Evolutionary conservation across 23 tunicate genomes (phyloP).

Genomic region (Diplosoma virens): DNA sequence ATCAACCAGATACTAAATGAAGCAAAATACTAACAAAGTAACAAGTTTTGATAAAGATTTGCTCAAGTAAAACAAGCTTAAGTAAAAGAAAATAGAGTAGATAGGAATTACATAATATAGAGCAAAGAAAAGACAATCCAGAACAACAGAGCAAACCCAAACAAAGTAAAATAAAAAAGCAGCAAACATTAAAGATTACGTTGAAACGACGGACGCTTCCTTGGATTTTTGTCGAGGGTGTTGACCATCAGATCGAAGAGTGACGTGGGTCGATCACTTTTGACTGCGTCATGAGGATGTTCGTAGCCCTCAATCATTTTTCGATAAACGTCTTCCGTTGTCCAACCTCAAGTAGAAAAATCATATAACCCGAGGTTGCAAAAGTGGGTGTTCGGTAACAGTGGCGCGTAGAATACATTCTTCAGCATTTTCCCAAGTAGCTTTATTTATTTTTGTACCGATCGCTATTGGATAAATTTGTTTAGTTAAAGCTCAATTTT

Average conservation of each 20-base stretch:
- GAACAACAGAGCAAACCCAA: background rate
- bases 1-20: no score
- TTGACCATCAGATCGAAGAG: slow-evolving; percentile 6
- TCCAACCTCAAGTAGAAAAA: background rate
- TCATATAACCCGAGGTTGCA: no score
- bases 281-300: background rate
- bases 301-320: background rate
- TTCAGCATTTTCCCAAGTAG: no score
- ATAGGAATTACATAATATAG: background rate
- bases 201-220: background rate
- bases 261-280: background rate
- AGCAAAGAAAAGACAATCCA: background rate
- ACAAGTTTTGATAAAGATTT: no score
- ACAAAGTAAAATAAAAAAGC: background rate
- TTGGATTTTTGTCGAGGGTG: background rate
- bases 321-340: slow-evolving; percentile 7
- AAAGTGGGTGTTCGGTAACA: no score
- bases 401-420: no score
- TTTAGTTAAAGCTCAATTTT: no score
- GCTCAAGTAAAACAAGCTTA: no score
- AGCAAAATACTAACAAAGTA: no score
- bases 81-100: no score
- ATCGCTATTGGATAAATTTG: no score
- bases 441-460: no score
- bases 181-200: background rate